Evolutionary conservation across 2,113 vertebrate genomes (phyloP).

Genomic region (Passer montanus): DNA sequence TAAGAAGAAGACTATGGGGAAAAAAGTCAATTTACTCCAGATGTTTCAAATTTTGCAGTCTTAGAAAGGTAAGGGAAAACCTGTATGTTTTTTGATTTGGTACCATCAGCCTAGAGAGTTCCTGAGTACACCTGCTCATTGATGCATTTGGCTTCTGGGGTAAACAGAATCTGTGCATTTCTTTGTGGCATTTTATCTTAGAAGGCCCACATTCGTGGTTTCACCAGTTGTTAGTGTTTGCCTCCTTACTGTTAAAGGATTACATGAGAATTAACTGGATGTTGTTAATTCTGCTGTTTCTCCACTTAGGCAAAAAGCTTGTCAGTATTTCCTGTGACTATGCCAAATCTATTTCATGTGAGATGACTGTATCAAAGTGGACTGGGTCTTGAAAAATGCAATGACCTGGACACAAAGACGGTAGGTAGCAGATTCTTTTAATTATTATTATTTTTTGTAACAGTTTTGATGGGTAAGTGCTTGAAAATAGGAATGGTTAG

Average conservation of each 20-base stretch:
- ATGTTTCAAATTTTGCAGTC: background rate
- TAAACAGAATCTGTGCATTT: background rate
- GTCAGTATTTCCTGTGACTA: background rate
- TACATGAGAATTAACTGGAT: background rate
- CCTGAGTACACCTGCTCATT: background rate
- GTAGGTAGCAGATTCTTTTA: background rate
- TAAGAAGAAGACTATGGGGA: background rate
- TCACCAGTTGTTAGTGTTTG: background rate
- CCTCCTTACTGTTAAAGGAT: background rate
- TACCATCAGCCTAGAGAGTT: background rate
- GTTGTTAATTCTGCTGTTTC: background rate
- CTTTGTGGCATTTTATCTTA: background rate
- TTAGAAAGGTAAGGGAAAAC: background rate
- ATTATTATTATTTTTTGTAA: background rate
- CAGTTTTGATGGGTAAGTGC: background rate
- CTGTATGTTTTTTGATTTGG: background rate
- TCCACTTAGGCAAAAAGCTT: background rate
- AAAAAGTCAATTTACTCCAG: background rate
- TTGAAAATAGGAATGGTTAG: background rate
- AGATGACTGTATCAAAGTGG: background rate
- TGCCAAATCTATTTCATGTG: background rate
- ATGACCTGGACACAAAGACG: background rate
- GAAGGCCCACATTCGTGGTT: background rate
- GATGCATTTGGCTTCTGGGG: background rate
- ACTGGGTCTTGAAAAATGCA: background rate